These are phyloP conservation scores for Hexactinellida sp. DNA, from an alignment of 37 sponge, comb jelly and placozoan species.

Conservation along the genomic window DNA sequence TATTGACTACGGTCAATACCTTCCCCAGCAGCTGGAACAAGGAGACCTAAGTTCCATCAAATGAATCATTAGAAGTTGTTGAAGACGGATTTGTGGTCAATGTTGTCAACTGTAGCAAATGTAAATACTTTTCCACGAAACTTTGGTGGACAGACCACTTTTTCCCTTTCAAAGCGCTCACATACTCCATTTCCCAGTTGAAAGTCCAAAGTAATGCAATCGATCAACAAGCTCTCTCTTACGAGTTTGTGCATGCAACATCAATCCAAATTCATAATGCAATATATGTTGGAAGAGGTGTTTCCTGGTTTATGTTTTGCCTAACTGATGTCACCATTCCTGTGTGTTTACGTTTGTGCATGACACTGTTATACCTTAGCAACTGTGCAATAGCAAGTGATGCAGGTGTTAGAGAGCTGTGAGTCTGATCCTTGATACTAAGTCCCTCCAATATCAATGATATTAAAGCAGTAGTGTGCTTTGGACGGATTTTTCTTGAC, in stretches of 20 bases:
- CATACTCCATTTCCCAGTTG: constrained; percentile 23
- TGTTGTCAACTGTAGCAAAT: constrained; percentile 18
- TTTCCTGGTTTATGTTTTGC: constrained; percentile 18
- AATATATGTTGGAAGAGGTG: constrained; percentile 24
- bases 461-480: constrained; percentile 17
- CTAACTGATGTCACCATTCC: neutral
- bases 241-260: too few species aligned
- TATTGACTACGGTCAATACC: neutral
- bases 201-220: constrained; percentile 14
- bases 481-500: constrained; percentile 15
- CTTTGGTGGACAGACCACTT: constrained; percentile 25
- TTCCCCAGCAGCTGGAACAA: constrained; percentile 17
- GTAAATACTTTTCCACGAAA: constrained; percentile 8
- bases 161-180: neutral
- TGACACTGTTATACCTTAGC: neutral
- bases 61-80: constrained; percentile 17
- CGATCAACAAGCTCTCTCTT: constrained; percentile 25
- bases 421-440: neutral
- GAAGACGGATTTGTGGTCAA: constrained; percentile 26
- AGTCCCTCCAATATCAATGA: neutral
- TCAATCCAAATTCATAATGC: too few species aligned
- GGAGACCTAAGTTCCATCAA: too few species aligned
- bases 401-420: neutral
- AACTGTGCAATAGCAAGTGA: neutral
- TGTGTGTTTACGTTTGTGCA: neutral